Evolutionary conservation across 2,113 vertebrate species (phyloP).

Genomic region (Melospiza georgiana): DNA sequence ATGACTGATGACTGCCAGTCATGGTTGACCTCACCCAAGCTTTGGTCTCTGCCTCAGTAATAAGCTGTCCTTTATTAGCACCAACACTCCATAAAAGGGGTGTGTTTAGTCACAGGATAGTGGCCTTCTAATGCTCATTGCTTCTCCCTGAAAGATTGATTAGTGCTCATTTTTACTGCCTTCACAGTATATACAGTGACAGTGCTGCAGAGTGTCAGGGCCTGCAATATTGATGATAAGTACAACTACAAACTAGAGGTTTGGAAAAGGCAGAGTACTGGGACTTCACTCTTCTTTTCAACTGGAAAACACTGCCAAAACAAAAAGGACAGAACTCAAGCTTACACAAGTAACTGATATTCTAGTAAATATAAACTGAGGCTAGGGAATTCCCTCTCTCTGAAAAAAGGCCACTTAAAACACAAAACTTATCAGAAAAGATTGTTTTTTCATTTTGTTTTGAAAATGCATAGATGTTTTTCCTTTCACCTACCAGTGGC

Average conservation of each 20-base stretch:
- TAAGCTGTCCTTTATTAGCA: conserved; percentile 89
- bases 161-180: conserved; percentile 83
- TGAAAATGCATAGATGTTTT: background rate
- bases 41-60: conserved; percentile 90
- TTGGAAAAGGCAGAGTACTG: conserved; percentile 40
- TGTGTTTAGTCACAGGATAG: conserved; percentile 88
- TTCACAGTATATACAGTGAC: conserved; percentile 79
- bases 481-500: background rate
- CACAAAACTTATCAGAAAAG: background rate
- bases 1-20: conserved; percentile 94
- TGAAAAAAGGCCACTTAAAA: background rate
- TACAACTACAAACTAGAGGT: conserved; percentile 64
- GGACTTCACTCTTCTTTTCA: conserved; percentile 64
- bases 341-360: background rate
- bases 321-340: conserved; percentile 45
- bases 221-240: conserved; percentile 73
- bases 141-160: conserved; percentile 85
- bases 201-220: conserved; percentile 72
- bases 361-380: conserved; percentile 1
- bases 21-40: conserved; percentile 88
- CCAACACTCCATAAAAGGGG: conserved; percentile 90
- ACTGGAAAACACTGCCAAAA: conserved; percentile 40
- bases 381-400: background rate
- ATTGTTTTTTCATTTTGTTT: background rate
- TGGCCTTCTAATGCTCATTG: conserved; percentile 85